These are phyloP conservation scores for Xestia xanthographa DNA, from an alignment of 2,888 invertebrate species.

Conservation along the genomic window DNA sequence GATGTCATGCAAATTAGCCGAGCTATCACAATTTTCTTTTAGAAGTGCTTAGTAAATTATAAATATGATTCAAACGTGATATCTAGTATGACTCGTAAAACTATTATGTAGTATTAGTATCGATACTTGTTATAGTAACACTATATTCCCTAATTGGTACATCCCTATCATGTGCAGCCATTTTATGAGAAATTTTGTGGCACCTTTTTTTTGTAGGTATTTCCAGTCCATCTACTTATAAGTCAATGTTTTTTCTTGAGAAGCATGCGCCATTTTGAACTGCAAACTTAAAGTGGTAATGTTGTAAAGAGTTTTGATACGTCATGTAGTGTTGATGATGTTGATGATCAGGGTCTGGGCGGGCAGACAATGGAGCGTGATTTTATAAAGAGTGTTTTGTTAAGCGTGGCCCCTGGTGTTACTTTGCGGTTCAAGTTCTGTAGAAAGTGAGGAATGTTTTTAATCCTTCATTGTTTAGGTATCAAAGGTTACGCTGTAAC, in stretches of 20 bases:
- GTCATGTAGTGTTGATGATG: constrained; percentile 51
- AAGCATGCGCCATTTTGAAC: neutral
- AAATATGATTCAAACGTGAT: no score
- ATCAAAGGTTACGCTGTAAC: constrained; percentile 1
- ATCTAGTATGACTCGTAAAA: no score
- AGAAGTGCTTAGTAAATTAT: no score
- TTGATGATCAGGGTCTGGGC: constrained; percentile 56
- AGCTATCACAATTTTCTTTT: no score
- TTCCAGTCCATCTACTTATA: no score
- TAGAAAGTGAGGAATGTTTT: neutral
- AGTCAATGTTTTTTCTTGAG: neutral
- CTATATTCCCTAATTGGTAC: no score
- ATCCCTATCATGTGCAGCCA: no score
- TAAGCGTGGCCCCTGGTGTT: constrained; percentile 67
- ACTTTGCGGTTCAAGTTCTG: constrained; percentile 50
- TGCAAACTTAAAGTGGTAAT: neutral
- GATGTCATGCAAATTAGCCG: no score
- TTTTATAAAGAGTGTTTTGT: constrained; percentile 71
- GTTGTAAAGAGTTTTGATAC: constrained; percentile 34
- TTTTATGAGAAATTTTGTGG: no score
- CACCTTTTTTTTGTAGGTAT: no score
- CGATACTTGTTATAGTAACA: no score
- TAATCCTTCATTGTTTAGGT: neutral
- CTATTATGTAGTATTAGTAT: no score
- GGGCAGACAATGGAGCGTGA: constrained; percentile 71